These are phyloP conservation scores for Drosophila parthenogenetica DNA, from an alignment of 2,888 invertebrate species.

Conservation along the genomic window DNA sequence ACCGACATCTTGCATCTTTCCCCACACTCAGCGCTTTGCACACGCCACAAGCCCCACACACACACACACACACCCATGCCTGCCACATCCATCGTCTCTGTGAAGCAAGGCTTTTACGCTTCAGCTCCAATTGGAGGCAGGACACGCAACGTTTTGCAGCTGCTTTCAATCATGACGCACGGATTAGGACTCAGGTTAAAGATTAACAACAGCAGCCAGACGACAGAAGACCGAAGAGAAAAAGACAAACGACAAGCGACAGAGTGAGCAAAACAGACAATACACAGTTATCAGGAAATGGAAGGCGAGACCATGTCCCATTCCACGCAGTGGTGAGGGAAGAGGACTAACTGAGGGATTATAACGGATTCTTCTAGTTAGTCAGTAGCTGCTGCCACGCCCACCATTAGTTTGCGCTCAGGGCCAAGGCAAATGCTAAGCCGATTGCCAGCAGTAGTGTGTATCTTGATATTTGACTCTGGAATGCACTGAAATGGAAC, in stretches of 20 bases:
- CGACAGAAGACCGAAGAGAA: conserved; percentile 13
- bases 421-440: conserved; percentile 40
- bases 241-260: neutral
- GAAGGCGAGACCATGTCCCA: neutral
- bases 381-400: conserved; percentile 35
- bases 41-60: neutral
- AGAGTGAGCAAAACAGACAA: conserved; percentile 9
- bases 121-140: conserved; percentile 31
- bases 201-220: conserved; percentile 65
- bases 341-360: conserved; percentile 1
- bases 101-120: conserved; percentile 20
- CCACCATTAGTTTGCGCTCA: conserved; percentile 29
- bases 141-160: conserved; percentile 66
- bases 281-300: neutral
- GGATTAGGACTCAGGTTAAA: conserved; percentile 77
- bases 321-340: neutral
- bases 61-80: neutral
- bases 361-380: conserved; percentile 29
- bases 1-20: neutral
- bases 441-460: conserved; percentile 33
- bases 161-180: conserved; percentile 79
- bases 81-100: neutral
- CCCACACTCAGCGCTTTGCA: neutral
- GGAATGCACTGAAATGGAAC: conserved; percentile 18
- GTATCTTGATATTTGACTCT: neutral